These are phyloP conservation scores for Saccopteryx leptura DNA, from an alignment of 2,113 vertebrate genomes.

Conservation along the genomic window DNA sequence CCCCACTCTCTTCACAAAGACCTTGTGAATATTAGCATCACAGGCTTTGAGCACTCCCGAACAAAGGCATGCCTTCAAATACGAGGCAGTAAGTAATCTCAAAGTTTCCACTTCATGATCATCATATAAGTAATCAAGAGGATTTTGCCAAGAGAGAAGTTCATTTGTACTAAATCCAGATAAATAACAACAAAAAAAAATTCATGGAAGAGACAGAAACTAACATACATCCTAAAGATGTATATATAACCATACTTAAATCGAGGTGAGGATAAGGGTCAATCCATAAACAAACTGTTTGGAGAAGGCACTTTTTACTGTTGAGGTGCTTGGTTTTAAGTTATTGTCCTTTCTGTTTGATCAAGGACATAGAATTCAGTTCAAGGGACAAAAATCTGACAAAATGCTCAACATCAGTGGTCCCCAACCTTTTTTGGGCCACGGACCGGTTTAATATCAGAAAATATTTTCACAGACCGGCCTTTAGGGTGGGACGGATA, in stretches of 20 bases:
- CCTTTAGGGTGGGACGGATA: too few relatives aligned
- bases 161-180: conserved; percentile 57
- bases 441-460: too few relatives aligned
- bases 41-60: conserved; percentile 49
- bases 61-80: conserved; percentile 62
- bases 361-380: not conserved
- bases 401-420: not conserved
- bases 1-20: conserved; percentile 39
- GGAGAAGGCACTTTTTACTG: not conserved
- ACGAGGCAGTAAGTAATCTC: conserved; percentile 23
- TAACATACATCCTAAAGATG: not conserved
- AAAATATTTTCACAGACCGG: too few relatives aligned
- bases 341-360: not conserved
- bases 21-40: conserved; percentile 63
- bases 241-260: not conserved
- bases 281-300: not conserved
- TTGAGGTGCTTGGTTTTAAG: not conserved
- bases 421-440: not conserved
- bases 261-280: not conserved
- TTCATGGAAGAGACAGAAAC: not conserved
- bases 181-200: conserved; percentile 27
- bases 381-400: not conserved
- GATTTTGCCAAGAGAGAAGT: conserved; percentile 44
- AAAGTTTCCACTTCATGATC: conserved; percentile 62
- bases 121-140: conserved; percentile 67